phyloP scores from a whole-genome alignment of 2,888 invertebrate species.

The Andrena bucephala region DNA sequence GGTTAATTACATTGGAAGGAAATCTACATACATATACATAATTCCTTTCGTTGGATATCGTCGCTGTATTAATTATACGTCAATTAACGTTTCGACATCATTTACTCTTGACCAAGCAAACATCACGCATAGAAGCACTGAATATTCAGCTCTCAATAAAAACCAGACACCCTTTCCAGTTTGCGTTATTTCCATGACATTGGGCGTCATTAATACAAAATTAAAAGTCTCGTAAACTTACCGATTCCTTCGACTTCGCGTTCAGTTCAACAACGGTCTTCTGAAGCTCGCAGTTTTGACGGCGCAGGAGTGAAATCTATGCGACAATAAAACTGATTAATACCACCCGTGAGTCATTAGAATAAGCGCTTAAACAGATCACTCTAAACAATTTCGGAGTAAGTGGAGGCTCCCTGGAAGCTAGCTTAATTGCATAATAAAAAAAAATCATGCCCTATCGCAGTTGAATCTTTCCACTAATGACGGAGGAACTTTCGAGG shows the following conservation, averaged over 20 bases:
- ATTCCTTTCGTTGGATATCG: neutral
- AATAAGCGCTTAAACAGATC: neutral
- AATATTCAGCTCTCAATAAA: constrained; percentile 24
- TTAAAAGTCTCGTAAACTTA: constrained; percentile 68
- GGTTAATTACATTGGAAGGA: constrained; percentile 64
- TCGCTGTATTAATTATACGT: constrained; percentile 5
- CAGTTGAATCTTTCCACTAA: neutral
- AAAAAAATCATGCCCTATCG: neutral
- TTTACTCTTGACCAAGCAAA: too few species aligned
- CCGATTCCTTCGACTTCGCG: constrained; percentile 77
- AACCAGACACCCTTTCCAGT: neutral
- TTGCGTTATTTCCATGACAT: neutral
- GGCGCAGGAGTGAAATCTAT: constrained; percentile 81
- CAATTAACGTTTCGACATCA: constrained; percentile 11
- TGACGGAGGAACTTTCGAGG: too few species aligned
- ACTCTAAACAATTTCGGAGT: neutral
- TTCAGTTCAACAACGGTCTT: constrained; percentile 81
- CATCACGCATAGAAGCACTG: neutral
- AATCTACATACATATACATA: neutral
- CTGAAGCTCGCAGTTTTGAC: constrained; percentile 82
- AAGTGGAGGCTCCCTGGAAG: neutral
- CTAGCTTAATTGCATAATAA: neutral
- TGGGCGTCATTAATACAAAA: neutral
- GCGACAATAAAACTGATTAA: constrained; percentile 36
- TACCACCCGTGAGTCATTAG: constrained; percentile 2